Base-by-base conservation (phyloP, 2,797 vertebrate genomes). In the Acanthornis magna region DNA sequence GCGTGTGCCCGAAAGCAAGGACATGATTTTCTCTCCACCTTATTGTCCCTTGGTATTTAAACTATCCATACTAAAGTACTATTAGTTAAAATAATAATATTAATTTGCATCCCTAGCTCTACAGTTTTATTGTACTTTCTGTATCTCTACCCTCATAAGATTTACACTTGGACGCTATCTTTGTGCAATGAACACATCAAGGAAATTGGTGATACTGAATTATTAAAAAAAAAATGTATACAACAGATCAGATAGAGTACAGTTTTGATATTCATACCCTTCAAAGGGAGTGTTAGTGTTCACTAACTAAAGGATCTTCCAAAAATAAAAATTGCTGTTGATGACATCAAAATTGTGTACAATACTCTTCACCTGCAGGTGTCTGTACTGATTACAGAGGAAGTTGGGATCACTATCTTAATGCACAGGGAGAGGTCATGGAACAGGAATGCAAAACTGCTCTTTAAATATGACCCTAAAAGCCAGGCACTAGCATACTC, bases 1-100 rank as follows among this genome's bases (percentile, higher is more conserved):
- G 47, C 7, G 1, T 86, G 32, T 93, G 76, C 51, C 89, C 67
- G 63, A 76, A 91, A 93, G 91, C 91, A 93, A 95, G 94, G 91
- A 90, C 79, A 73, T 76, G 40, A 73, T 88, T 96, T 92, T 89
- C 55, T 73, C 47, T 79, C 34, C 9, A n/a, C 19, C 22, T 88
- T 75, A 79, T 38, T 86, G 29, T 92, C 76, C 79, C 89, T 81
- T 75, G 94, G 21, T 84, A 73, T 70, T 86, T 95, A 75, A 70
- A 70, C 14, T 62, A 67, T 55, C 17, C 48, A 55, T 73, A 48
- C 48, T 88, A 66, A 89, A 91, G 34, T 58, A 76, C 17, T 38
- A 66, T 77, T 84, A 86, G 80, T 84, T 93, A 89, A 87, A 82
- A 94, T 60, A 89, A 70, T 47, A 85, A 61, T 40, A 80, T 61